A percentile compares a stretch with the other conserved stretches of the same genome.
These are phyloP conservation scores for Ectemnius continuus DNA, from an alignment of 2,888 invertebrate species.

Conservation along the genomic window DNA sequence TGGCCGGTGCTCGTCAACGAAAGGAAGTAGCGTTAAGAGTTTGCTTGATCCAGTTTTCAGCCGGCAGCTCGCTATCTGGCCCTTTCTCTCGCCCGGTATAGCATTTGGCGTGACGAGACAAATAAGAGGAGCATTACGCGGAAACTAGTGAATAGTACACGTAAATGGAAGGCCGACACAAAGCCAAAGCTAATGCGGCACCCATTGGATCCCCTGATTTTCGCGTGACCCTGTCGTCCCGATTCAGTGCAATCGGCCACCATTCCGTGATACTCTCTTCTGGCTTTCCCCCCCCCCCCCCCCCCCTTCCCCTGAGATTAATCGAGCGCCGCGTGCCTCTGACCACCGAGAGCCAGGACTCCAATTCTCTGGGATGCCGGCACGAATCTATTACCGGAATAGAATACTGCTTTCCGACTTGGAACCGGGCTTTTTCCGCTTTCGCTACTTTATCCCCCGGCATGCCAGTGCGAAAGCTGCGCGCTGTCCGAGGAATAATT, in stretches of 20 bases:
- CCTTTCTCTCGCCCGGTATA: constrained; percentile 36
- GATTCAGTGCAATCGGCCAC: constrained; percentile 38
- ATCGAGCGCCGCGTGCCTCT: too few relatives aligned
- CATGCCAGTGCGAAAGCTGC: neutral
- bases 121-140: constrained; percentile 37
- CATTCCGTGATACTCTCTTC: constrained; percentile 19
- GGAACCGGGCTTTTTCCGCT: neutral
- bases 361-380: neutral
- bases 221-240: constrained; percentile 53
- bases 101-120: constrained; percentile 54
- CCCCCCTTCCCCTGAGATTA: too few relatives aligned
- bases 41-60: constrained; percentile 10
- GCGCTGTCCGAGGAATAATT: neutral
- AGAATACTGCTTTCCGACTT: constrained; percentile 2
- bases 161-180: constrained; percentile 5
- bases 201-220: constrained; percentile 37
- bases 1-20: neutral
- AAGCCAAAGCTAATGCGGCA: constrained; percentile 16
- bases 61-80: constrained; percentile 25
- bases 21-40: neutral
- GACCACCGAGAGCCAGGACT: too few relatives aligned
- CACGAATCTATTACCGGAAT: neutral
- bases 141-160: constrained; percentile 16
- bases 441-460: neutral
- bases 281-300: too few relatives aligned